Conservation (phyloP, 2,888 invertebrate species). For the Napeogenes sylphis region DNA sequence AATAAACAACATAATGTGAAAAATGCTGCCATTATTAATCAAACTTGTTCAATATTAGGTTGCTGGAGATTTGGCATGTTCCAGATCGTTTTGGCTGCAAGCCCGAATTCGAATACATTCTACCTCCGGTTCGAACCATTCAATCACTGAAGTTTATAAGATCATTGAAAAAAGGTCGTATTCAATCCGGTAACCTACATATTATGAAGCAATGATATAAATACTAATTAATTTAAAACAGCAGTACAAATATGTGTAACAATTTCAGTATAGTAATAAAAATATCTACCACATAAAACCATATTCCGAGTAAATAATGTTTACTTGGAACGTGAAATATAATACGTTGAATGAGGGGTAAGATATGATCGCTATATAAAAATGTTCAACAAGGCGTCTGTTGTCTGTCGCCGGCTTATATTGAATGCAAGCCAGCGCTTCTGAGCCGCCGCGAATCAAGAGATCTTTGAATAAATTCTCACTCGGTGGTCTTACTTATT, state of each 20-base stretch:
- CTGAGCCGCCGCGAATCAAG: conserved; percentile 53
- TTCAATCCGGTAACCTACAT: not conserved
- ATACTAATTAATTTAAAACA: no score
- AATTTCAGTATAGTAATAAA: no score
- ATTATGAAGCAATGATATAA: not conserved
- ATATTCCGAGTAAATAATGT: not conserved
- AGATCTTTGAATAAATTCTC: conserved; percentile 48
- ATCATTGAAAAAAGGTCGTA: not conserved
- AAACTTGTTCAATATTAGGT: no score
- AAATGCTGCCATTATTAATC: no score
- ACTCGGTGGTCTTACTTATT: conserved; percentile 55
- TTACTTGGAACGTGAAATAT: conserved; percentile 2
- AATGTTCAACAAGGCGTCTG: conserved; percentile 45
- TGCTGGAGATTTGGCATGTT: no score
- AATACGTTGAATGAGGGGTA: conserved; percentile 6
- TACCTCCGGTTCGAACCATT: conserved; percentile 4
- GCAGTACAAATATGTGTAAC: no score
- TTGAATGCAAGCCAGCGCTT: conserved; percentile 58
- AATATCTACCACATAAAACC: not conserved
- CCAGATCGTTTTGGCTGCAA: conserved; percentile 16
- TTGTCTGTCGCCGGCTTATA: conserved; percentile 55
- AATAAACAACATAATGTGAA: no score
- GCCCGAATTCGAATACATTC: conserved; percentile 13
- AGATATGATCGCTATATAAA: conserved; percentile 24
- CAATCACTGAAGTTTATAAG: conserved; percentile 22